These are phyloP conservation scores for Malurus splendens DNA, from an alignment of 2,797 vertebrate species.

Conservation along the genomic window DNA sequence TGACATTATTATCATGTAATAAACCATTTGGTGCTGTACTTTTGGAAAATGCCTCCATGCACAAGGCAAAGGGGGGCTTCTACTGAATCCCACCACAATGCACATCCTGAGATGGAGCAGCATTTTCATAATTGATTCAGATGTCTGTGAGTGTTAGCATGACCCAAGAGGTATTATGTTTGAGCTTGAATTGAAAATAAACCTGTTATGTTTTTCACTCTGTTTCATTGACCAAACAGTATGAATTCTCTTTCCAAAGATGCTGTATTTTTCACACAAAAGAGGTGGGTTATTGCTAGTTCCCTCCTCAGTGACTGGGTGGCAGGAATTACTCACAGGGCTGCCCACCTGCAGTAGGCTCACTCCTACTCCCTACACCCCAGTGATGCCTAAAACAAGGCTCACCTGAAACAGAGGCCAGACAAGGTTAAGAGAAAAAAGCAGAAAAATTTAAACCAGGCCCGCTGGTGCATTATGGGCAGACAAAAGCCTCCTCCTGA, in stretches of 20 bases:
- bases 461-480: too few species aligned
- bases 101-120: background rate
- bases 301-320: background rate
- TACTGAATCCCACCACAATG: background rate
- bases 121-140: background rate
- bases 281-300: background rate
- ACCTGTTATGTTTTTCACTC: conserved; percentile 1
- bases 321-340: background rate
- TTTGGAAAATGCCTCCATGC: background rate
- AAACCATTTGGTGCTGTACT: background rate
- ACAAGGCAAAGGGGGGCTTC: background rate
- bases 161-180: background rate
- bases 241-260: background rate
- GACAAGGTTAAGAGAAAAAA: too few species aligned
- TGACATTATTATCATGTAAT: background rate
- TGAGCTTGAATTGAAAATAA: conserved; percentile 36
- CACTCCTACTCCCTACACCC: background rate
- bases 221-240: background rate
- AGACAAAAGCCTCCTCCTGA: too few species aligned
- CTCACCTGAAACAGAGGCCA: too few species aligned
- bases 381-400: too few species aligned
- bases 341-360: background rate
- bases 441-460: too few species aligned
- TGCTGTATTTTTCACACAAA: background rate
- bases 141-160: background rate